Conservation (phyloP, 2,797 vertebrate genomes). For the Tamandua tetradactyla region DNA sequence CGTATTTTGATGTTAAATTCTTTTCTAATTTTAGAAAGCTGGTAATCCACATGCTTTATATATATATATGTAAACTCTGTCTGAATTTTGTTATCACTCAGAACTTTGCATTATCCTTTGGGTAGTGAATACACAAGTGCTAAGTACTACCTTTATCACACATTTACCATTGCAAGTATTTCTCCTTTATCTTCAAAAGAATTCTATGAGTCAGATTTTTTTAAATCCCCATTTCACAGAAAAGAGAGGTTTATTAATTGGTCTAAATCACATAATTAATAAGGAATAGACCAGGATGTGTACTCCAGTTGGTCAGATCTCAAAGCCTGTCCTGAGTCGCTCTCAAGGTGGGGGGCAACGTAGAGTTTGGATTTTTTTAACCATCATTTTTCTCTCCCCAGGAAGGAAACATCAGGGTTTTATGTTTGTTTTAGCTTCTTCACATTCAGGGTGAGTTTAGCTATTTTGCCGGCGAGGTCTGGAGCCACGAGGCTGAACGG, state of each 20-base stretch:
- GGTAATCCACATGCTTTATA: neutral
- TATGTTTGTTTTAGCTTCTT: conserved; percentile 21
- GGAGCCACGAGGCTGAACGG: neutral
- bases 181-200: neutral
- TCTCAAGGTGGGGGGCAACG: neutral
- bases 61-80: neutral
- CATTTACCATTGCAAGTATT: neutral
- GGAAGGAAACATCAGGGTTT: neutral
- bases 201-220: neutral
- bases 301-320: neutral
- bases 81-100: conserved; percentile 10
- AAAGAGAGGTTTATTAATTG: neutral
- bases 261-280: neutral
- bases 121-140: neutral
- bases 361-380: neutral
- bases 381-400: neutral
- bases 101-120: neutral
- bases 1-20: neutral
- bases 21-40: conserved; percentile 39
- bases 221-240: neutral
- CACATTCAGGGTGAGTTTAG: neutral
- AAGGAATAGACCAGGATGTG: neutral
- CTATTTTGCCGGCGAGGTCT: conserved; percentile 42
- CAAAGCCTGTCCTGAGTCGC: neutral
- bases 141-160: conserved; percentile 15